These are phyloP conservation scores for Mayetiola destructor DNA, from an alignment of 2,888 invertebrate species.

Conservation along the genomic window DNA sequence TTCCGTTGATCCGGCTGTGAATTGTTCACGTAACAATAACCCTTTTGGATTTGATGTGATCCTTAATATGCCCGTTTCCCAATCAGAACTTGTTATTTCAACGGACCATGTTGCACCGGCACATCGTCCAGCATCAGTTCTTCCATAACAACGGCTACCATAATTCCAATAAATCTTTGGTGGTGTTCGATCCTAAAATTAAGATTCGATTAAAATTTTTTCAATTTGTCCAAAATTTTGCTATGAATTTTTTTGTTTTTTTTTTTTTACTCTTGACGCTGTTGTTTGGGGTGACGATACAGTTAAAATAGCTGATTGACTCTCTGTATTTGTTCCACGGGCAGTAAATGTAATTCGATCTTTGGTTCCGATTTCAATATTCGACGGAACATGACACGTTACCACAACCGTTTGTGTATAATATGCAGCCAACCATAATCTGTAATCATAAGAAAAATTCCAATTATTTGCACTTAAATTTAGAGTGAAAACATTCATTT, in stretches of 20 bases:
- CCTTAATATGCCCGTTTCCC: slow-evolving; percentile 46
- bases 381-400: slow-evolving; percentile 35
- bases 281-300: slow-evolving; percentile 25
- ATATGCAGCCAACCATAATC: slow-evolving; percentile 19
- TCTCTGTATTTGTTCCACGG: slow-evolving; percentile 30
- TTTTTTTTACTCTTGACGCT: slow-evolving; percentile 26
- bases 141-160: slow-evolving; percentile 47
- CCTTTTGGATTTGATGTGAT: slow-evolving; percentile 45
- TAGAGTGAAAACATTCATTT: slow-evolving; percentile 34
- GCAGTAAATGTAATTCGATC: slow-evolving; percentile 51
- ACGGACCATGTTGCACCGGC: slow-evolving; percentile 53
- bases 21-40: slow-evolving; percentile 45
- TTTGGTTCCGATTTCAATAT: slow-evolving; percentile 39
- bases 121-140: slow-evolving; percentile 41
- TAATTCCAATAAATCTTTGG: slow-evolving; percentile 48
- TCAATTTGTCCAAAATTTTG: background rate
- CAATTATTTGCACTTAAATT: background rate
- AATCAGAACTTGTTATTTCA: slow-evolving; percentile 51
- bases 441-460: background rate
- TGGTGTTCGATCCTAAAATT: slow-evolving; percentile 38
- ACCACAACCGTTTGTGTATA: slow-evolving; percentile 45
- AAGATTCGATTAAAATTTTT: too few relatives aligned
- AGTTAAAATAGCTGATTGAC: slow-evolving; percentile 35
- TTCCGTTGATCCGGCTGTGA: slow-evolving; percentile 51
- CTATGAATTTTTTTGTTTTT: too few relatives aligned